Base-by-base conservation (phyloP, 2,888 invertebrate species). In the Trichogramma evanescens region DNA sequence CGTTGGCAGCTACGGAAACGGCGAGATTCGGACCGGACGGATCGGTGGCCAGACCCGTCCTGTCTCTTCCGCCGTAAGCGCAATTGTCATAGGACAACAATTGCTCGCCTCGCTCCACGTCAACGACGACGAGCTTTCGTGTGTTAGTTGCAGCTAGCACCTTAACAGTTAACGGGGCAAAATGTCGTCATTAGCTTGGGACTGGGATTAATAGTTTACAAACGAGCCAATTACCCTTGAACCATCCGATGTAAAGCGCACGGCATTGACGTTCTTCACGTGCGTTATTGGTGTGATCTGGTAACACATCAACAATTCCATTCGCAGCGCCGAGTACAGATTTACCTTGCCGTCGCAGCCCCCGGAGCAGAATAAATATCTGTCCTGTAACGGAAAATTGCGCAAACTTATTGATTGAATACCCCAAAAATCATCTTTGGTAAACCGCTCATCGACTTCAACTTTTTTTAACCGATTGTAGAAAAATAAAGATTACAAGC, bases 261-360 rank as follows among this genome's bases (percentile, higher is more conserved):
- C 80, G 40, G 79, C 80, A 66, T 78, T 80, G 10, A 80, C 75
- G 69, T 79, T 78, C 58, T 78, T 72, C 1, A 78, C 75, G 45
- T 78, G 68, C 4, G 78, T 77, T 70, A 77, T 72, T 9, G 78
- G 76, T 38, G 77, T 76, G 54, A 80, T 77, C 71, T 79, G 74
- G 64, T 79, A 80, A 61, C 77, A 78, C 73, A 77, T 77, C 39
- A 79, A 72, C 51, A 79, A 68, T 65, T 80, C 79, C 69, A 76
- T 72, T 9, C 77, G 72, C 45, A 78, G 67, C 5, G 80, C 79
- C 7, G 79, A 78, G 64, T 80, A 81, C 43, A 81, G 69, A 66
- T 79, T 79, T 51, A 81, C 78, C 66, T 80, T 80, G 9, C 80
- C 80, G 74, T 81, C 80, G 65, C 77, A 78, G 39, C 79, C 80